Conservation (phyloP, 2,113 vertebrate species). For the Macroglossus sobrinus region DNA sequence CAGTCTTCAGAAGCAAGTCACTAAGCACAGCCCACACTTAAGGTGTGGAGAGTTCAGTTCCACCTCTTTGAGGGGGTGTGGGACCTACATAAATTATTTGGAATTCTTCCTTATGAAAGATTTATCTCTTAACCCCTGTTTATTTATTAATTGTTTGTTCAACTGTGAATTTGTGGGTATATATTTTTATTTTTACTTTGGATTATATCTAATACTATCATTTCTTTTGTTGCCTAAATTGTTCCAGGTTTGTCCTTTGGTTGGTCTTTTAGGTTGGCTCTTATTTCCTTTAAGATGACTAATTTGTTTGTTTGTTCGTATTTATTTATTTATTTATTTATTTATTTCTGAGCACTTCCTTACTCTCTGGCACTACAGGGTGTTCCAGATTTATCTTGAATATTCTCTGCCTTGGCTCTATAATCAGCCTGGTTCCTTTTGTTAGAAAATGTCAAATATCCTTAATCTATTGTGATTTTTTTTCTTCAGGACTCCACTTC, state of each 20-base stretch:
- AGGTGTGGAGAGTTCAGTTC: background rate
- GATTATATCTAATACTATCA: background rate
- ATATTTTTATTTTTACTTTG: background rate
- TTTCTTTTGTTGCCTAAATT: slow-evolving; percentile 10
- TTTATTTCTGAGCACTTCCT: background rate
- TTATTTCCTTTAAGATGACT: background rate
- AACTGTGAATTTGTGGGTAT: background rate
- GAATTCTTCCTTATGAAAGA: background rate
- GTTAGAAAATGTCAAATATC: background rate
- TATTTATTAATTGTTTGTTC: background rate
- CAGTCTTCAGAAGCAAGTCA: background rate
- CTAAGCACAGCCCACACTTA: background rate
- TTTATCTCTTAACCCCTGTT: background rate
- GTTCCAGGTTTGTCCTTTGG: background rate
- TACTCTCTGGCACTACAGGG: background rate
- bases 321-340: background rate
- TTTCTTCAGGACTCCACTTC: background rate
- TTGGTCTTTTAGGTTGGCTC: background rate
- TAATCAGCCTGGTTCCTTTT: background rate
- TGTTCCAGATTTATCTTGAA: background rate
- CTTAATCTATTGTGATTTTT: background rate
- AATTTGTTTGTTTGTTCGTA: background rate
- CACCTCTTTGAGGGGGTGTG: background rate
- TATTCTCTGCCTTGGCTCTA: background rate
- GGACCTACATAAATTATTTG: background rate